A percentile compares a stretch with the other conserved stretches of the same genome.
Conservation (phyloP, 2,888 invertebrate genomes). For the Leucania comma region DNA sequence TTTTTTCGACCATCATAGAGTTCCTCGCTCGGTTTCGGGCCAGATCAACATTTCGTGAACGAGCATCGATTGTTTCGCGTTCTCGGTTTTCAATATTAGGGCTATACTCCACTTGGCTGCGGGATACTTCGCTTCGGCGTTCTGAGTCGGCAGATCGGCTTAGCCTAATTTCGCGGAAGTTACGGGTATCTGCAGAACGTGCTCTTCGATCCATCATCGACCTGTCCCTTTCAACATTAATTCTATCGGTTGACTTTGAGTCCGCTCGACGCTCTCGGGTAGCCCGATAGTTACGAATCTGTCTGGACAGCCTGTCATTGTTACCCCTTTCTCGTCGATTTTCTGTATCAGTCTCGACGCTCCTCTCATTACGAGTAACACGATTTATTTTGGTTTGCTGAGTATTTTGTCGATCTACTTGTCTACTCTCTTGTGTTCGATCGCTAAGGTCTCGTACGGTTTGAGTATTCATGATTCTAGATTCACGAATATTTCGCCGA, state of each 20-base stretch:
- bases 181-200: constrained; percentile 31
- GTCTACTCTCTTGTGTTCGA: constrained; percentile 15
- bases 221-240: constrained; percentile 14
- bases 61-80: constrained; percentile 51
- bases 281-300: constrained; percentile 22
- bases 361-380: constrained; percentile 19
- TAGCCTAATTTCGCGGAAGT: constrained; percentile 32
- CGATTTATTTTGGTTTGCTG: constrained; percentile 12
- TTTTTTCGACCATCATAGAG: constrained; percentile 15
- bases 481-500: constrained; percentile 37
- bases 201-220: constrained; percentile 31
- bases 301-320: constrained; percentile 35
- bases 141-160: constrained; percentile 31
- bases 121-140: constrained; percentile 30
- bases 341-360: constrained; percentile 9
- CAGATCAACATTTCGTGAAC: constrained; percentile 51
- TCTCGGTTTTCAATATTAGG: constrained; percentile 42
- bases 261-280: constrained; percentile 24
- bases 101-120: constrained; percentile 26
- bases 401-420: constrained; percentile 16
- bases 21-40: constrained; percentile 49
- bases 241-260: constrained; percentile 34
- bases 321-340: constrained; percentile 22
- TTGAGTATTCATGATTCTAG: constrained; percentile 5
- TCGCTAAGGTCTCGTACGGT: not conserved